Evolutionary conservation across 2,797 vertebrate species (phyloP).

Genomic region (Myripristis murdjan): DNA sequence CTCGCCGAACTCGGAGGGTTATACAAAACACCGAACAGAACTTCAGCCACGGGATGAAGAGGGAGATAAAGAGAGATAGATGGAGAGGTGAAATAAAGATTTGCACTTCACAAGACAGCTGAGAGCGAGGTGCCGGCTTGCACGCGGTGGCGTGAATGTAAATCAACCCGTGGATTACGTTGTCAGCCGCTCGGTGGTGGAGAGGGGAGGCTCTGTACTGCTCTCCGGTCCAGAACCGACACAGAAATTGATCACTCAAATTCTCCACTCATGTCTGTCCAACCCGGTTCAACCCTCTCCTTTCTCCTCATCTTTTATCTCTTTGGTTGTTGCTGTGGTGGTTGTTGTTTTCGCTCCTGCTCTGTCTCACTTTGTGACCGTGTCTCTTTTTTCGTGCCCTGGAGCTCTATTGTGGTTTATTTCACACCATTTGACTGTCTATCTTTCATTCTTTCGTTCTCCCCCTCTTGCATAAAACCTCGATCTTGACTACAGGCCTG

Average conservation of each 20-base stretch:
- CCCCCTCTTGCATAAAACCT: neutral
- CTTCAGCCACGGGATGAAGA: conserved; percentile 51
- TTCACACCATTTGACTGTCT: neutral
- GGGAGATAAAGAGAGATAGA: conserved; percentile 59
- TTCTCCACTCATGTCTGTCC: conserved; percentile 5
- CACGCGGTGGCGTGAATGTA: conserved; percentile 62
- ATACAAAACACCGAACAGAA: conserved; percentile 57
- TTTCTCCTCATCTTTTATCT: neutral
- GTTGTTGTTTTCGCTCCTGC: neutral
- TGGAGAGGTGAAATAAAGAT: conserved; percentile 69
- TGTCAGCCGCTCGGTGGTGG: conserved; percentile 52
- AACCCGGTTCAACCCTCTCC: conserved; percentile 18
- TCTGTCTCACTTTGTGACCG: neutral
- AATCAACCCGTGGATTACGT: conserved; percentile 64
- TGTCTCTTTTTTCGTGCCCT: neutral
- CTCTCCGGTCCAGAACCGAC: conserved; percentile 29
- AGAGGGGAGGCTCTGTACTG: conserved; percentile 26
- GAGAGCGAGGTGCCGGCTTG: conserved; percentile 37
- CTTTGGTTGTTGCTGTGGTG: too few species aligned
- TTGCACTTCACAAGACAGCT: conserved; percentile 68
- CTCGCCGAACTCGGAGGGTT: conserved; percentile 44
- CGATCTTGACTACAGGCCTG: neutral
- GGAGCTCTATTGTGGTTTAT: too few species aligned
- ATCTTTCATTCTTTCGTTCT: neutral
- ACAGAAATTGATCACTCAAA: neutral